A percentile compares a stretch with the other conserved stretches of the same genome.
Conservation (phyloP, 2,888 invertebrate species). For the Morinoia aosen region DNA sequence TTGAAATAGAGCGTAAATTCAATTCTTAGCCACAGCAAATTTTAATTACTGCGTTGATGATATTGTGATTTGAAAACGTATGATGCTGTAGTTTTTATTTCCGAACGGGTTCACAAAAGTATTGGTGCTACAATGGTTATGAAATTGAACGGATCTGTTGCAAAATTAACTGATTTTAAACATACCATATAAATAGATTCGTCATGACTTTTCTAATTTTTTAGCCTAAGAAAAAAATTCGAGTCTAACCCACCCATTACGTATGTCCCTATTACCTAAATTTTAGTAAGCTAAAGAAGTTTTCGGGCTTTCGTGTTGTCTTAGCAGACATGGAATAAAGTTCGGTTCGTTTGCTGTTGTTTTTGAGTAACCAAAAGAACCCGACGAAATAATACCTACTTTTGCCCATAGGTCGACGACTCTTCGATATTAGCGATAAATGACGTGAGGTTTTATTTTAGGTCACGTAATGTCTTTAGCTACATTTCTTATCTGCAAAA, state of each 20-base stretch:
- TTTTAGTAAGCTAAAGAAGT: not conserved
- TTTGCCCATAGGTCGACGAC: not conserved
- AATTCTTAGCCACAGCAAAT: too few species aligned
- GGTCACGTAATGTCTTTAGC: not conserved
- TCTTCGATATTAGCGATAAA: not conserved
- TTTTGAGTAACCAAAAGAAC: not conserved
- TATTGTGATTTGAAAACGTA: too few species aligned
- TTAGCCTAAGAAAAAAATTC: not conserved
- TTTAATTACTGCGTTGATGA: too few species aligned
- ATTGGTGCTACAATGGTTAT: too few species aligned
- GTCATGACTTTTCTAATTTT: too few species aligned
- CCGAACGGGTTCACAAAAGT: too few species aligned
- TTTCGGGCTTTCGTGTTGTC: not conserved
- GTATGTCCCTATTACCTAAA: not conserved
- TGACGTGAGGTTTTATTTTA: not conserved
- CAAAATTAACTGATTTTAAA: too few species aligned
- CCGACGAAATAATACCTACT: not conserved
- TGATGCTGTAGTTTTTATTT: too few species aligned
- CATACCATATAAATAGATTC: too few species aligned
- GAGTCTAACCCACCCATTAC: not conserved
- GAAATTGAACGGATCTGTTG: too few species aligned
- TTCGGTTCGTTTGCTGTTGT: not conserved
- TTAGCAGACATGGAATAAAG: not conserved
- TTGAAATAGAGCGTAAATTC: too few species aligned
- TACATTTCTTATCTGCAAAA: not conserved